A percentile compares a stretch with the other conserved stretches of the same genome.
Evolutionary conservation across 2,797 vertebrate species (phyloP).

Genomic region (Scleropages formosus): DNA sequence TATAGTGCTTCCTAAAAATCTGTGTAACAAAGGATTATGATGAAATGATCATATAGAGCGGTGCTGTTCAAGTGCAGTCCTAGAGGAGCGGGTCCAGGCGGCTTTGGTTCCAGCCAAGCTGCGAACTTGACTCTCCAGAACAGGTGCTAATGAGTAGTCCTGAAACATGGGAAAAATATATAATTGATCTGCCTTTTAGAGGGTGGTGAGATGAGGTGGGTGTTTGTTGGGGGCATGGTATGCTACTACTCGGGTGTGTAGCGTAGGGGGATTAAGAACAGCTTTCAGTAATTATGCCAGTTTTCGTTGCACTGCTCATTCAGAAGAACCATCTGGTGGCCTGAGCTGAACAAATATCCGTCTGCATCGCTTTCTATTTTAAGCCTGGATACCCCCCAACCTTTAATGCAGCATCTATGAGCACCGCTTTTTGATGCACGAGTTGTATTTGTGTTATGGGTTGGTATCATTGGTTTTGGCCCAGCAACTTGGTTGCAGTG

Average conservation of each 20-base stretch:
- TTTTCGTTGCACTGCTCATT: conserved; percentile 34
- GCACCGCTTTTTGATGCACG: not conserved
- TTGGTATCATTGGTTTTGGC: not conserved
- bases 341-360: conserved; percentile 28
- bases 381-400: not conserved
- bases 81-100: no score
- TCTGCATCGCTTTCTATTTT: conserved; percentile 24
- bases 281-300: conserved; percentile 32
- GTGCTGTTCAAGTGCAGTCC: no score
- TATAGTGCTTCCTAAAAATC: no score
- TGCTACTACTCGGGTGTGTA: not conserved
- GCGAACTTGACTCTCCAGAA: no score
- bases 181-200: no score
- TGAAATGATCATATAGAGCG: no score
- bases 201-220: no score
- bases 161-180: no score
- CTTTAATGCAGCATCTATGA: not conserved
- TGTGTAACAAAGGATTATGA: no score
- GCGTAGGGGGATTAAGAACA: not conserved
- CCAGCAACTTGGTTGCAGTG: no score
- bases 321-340: conserved; percentile 43
- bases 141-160: no score
- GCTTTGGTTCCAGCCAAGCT: no score
- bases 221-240: not conserved
- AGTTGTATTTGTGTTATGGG: not conserved